Percentiles rank a stretch among this genome's conserved stretches.
Evolutionary conservation across 2,113 vertebrate genomes (phyloP).

Genomic region (Cyphotilapia sp.): DNA sequence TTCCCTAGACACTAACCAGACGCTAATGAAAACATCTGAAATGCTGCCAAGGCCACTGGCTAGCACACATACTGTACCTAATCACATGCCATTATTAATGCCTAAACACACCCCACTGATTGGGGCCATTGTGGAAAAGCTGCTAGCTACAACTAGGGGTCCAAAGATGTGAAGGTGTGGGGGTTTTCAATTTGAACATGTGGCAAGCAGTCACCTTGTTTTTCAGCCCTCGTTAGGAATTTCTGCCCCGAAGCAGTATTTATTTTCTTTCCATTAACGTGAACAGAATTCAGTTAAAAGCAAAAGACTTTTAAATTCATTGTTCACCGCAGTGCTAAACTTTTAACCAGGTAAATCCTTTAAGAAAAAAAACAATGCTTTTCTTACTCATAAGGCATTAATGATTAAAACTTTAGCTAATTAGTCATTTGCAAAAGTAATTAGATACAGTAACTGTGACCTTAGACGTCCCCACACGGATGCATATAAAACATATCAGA

Average conservation of each 20-base stretch:
- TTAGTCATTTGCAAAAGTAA: not conserved
- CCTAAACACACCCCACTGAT: slow-evolving; percentile 31
- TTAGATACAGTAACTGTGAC: not conserved
- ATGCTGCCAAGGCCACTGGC: slow-evolving; percentile 46
- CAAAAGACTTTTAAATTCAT: not conserved
- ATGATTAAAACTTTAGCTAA: not conserved
- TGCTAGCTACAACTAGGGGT: not conserved
- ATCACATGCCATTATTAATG: slow-evolving; percentile 55
- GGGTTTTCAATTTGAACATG: not conserved
- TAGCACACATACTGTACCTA: slow-evolving; percentile 35
- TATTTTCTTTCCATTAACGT: not conserved
- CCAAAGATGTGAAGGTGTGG: not conserved
- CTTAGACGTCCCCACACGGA: not conserved
- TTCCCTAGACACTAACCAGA: slow-evolving; percentile 52
- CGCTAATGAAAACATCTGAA: slow-evolving; percentile 65
- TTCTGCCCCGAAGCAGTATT: not conserved
- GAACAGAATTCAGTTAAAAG: not conserved
- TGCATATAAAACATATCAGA: not conserved
- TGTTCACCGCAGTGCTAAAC: not conserved
- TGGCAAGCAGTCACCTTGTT: not conserved
- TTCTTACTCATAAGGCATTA: not conserved
- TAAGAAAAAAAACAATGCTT: not conserved
- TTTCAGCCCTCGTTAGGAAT: not conserved
- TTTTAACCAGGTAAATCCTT: not conserved
- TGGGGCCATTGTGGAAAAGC: not conserved